These are phyloP conservation scores for Operophtera brumata DNA, from an alignment of 2,888 invertebrate species.

Conservation along the genomic window DNA sequence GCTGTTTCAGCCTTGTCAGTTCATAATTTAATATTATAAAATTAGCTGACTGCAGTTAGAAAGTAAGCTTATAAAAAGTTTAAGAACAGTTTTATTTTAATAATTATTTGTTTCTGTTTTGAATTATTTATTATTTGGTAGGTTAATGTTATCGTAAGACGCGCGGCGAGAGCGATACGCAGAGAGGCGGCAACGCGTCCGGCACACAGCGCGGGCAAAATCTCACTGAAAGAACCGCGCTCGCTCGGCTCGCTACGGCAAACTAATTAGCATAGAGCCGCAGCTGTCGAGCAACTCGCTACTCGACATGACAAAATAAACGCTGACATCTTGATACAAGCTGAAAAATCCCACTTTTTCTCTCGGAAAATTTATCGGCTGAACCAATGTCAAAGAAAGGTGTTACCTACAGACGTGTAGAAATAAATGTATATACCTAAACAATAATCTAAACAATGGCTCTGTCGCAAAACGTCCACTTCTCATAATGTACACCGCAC, in stretches of 20 bases:
- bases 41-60: neutral
- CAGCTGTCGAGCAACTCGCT: conserved; percentile 18
- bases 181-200: conserved; percentile 47
- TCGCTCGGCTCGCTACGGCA: too few relatives aligned
- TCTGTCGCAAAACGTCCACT: too few relatives aligned
- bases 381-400: neutral
- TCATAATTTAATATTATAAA: conserved; percentile 34
- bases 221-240: conserved; percentile 49
- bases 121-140: conserved; percentile 28
- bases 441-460: too few relatives aligned
- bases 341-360: conserved; percentile 27
- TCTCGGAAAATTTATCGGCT: conserved; percentile 6
- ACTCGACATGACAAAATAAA: conserved; percentile 42
- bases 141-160: conserved; percentile 46
- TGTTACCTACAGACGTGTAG: too few relatives aligned
- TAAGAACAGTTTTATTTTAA: neutral
- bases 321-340: conserved; percentile 31
- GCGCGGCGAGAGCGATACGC: conserved; percentile 50
- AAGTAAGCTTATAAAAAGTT: conserved; percentile 6
- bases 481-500: too few relatives aligned
- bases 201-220: conserved; percentile 48
- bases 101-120: conserved; percentile 9
- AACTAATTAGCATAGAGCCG: neutral
- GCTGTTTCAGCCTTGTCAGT: conserved; percentile 26
- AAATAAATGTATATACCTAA: too few relatives aligned